Conservation (phyloP, 2,888 invertebrate genomes). For the Choristoneura rosaceana region DNA sequence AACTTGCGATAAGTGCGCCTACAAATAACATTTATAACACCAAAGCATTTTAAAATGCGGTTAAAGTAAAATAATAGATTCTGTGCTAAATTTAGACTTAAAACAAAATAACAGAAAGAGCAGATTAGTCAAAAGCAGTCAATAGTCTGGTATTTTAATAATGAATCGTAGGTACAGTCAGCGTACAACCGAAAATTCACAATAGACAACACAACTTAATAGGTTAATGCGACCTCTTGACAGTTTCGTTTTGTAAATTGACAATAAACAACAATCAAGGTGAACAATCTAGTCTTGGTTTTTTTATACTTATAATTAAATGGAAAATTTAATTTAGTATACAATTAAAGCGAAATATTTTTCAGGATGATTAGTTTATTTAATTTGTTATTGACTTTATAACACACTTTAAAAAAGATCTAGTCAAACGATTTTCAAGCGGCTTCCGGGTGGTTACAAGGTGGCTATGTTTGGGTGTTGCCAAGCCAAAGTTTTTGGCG, state of each 20-base stretch:
- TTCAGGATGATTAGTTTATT: background rate
- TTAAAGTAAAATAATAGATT: slow-evolving; percentile 21
- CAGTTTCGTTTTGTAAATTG: slow-evolving; percentile 37
- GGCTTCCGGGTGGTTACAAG: background rate
- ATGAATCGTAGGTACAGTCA: slow-evolving; percentile 19
- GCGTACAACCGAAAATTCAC: slow-evolving; percentile 40
- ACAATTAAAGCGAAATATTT: too few species aligned
- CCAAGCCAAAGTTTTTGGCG: background rate
- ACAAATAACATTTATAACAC: slow-evolving; percentile 3
- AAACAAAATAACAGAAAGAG: slow-evolving; percentile 37
- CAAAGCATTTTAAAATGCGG: slow-evolving; percentile 7
- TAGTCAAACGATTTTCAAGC: background rate
- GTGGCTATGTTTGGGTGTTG: slow-evolving; percentile 1
- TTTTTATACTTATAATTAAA: background rate
- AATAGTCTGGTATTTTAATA: background rate
- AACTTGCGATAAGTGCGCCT: slow-evolving; percentile 9
- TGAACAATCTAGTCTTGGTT: background rate
- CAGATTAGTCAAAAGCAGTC: slow-evolving; percentile 25
- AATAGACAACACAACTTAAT: slow-evolving; percentile 40
- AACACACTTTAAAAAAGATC: too few species aligned
- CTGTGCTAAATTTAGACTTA: slow-evolving; percentile 19
- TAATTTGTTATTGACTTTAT: background rate
- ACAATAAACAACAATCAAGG: slow-evolving; percentile 34
- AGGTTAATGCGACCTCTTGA: slow-evolving; percentile 42
- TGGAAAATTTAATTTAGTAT: background rate